phyloP scores from a whole-genome alignment of 2,113 vertebrate genomes.

The Nestor notabilis region DNA sequence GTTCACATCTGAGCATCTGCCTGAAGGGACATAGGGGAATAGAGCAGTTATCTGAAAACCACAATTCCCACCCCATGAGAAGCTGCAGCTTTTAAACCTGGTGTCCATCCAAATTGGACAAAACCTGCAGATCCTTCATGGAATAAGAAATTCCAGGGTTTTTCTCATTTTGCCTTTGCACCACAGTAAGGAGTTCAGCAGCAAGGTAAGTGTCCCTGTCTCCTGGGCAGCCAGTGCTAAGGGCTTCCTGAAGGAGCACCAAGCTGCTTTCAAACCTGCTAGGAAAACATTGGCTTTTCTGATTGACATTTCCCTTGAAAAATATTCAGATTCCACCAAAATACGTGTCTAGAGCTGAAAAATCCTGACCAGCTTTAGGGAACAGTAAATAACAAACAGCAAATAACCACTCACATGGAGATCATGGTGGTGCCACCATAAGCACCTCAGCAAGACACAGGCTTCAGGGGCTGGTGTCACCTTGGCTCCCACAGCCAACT shows the following conservation, averaged over 20 bases:
- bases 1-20: neutral
- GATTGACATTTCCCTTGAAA: neutral
- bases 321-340: neutral
- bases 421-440: neutral
- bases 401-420: neutral
- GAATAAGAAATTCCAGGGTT: neutral
- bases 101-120: neutral
- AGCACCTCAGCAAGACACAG: neutral
- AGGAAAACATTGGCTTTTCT: neutral
- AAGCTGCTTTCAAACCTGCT: neutral
- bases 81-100: neutral
- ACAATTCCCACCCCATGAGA: neutral
- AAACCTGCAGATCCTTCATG: neutral
- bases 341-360: neutral
- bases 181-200: neutral
- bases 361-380: neutral
- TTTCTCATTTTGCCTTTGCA: neutral
- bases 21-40: neutral
- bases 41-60: neutral
- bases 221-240: neutral
- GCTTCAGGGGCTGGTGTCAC: neutral
- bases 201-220: neutral
- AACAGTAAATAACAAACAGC: neutral
- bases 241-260: neutral
- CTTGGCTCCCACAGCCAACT: neutral